Conservation (phyloP, 2,888 invertebrate genomes). For the Ochlodes sylvanus region DNA sequence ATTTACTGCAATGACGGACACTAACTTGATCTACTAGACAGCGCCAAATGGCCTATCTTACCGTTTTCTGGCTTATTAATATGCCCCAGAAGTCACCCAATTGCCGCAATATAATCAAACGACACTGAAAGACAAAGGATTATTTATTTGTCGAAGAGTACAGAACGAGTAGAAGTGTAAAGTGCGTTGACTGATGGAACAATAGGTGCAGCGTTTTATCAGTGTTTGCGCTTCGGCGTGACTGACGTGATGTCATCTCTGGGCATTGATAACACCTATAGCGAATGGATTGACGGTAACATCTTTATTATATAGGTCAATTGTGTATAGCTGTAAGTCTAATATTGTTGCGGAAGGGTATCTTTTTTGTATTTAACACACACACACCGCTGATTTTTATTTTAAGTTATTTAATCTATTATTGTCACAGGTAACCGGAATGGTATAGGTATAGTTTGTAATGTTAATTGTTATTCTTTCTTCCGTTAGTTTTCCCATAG, state of each 20-base stretch:
- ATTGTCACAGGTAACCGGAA: too few species aligned
- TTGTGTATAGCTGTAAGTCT: background rate
- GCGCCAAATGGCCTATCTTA: too few species aligned
- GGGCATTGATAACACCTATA: conserved; percentile 41
- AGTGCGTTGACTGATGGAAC: conserved; percentile 63
- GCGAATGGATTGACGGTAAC: conserved; percentile 13
- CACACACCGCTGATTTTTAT: too few species aligned
- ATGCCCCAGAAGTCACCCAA: background rate
- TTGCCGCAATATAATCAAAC: background rate
- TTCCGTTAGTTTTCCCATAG: too few species aligned
- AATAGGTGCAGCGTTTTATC: conserved; percentile 56
- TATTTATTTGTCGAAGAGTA: conserved; percentile 20
- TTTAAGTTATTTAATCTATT: too few species aligned
- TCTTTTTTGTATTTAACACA: too few species aligned
- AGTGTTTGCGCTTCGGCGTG: conserved; percentile 52
- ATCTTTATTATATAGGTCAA: background rate
- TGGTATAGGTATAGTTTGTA: too few species aligned
- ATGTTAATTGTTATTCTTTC: too few species aligned
- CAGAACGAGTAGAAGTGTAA: conserved; percentile 41
- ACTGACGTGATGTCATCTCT: conserved; percentile 44
- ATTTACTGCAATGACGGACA: too few species aligned
- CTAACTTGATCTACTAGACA: too few species aligned
- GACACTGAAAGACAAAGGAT: conserved; percentile 13
- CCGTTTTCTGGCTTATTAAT: too few species aligned
- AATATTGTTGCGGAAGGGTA: too few species aligned